Evolutionary conservation across 2,888 invertebrate genomes (phyloP), one percentile per base, ranked within the genome.

Genomic region (Clepsis dumicolana): DNA sequence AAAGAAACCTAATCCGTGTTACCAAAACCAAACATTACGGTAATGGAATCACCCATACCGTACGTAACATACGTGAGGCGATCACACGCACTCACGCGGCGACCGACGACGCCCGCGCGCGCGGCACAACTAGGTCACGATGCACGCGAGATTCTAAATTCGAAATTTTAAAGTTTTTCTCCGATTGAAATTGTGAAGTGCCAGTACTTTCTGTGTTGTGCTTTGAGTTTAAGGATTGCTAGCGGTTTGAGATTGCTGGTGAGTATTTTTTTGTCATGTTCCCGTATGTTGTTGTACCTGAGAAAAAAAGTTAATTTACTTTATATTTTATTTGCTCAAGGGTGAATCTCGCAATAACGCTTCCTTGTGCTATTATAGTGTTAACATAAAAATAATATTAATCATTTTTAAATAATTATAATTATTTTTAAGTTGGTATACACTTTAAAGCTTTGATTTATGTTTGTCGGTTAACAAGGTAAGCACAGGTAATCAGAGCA

Each of bases 81-180:
- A 76, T 77, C 74, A 73, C 81, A 83, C 84, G 85, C 90, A 91
- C 86, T 90, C 88, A 83, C 77, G 78, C 82, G 76, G 77, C 79
- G 80, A 80, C 78, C 77, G 82, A 82, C 83, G 84, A 72, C 78
- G 79, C 73, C 73, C 77, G 77, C 81, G 87, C 87, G 84, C 89
- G 89, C 80, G 82, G 72, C 65, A 68, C 74, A 82, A 80, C 81
- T 84, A 73, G 82, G 82, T 84, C 84, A 81, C 64, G 71, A 73
- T 75, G 75, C 73, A 75, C 81, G 81, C 78, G 80, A 74, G 73
- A 83, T 80, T 80, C 75, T 71, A 76, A 77, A 78, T 78, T 76
- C 75, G 72, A 62, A 18, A 64, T 44, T 59, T n/a, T 71, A 70
- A 44, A 65, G 68, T 73, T 76, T 73, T 71, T 65, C 67, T 50